Conservation (phyloP, 2,888 invertebrate species). For the Lepidocyrtinus sp. region DNA sequence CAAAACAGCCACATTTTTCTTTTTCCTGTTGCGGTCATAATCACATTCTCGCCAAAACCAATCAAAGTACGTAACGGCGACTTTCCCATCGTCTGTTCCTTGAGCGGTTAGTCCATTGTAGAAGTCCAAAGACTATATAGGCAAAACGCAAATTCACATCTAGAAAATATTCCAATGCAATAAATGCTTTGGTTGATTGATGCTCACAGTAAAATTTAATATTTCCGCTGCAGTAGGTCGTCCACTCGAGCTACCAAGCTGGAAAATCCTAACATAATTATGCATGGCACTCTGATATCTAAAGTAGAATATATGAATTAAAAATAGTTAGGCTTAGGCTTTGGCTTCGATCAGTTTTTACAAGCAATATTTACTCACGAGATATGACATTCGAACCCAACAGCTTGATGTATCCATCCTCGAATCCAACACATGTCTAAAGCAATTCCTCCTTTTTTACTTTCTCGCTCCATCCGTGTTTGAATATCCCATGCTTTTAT, state of each 20-base stretch:
- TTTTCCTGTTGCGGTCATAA: constrained; percentile 68
- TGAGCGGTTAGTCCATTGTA: constrained; percentile 64
- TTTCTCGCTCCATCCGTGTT: constrained; percentile 60
- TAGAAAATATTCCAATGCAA: background rate
- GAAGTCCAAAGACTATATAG: constrained; percentile 55
- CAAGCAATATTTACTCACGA: constrained; percentile 50
- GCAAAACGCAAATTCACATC: background rate
- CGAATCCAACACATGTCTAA: constrained; percentile 67
- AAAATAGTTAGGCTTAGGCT: too few species aligned
- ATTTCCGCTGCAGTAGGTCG: constrained; percentile 52
- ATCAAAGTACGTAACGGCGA: constrained; percentile 64
- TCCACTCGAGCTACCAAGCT: constrained; percentile 60
- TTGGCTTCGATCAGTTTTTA: too few species aligned
- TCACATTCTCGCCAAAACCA: constrained; percentile 68
- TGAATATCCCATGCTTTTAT: constrained; percentile 64
- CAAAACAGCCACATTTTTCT: constrained; percentile 48
- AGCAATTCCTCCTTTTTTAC: constrained; percentile 62
- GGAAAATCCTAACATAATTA: constrained; percentile 63
- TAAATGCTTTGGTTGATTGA: background rate
- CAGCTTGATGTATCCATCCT: constrained; percentile 66
- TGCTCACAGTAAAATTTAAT: constrained; percentile 60
- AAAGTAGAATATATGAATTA: too few species aligned
- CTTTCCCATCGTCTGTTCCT: constrained; percentile 65
- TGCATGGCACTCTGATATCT: constrained; percentile 52
- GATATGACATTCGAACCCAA: constrained; percentile 50